Percentiles rank a stretch among this genome's conserved stretches.
phyloP scores from a whole-genome alignment of 2,888 invertebrate species.

The Bombylius major region DNA sequence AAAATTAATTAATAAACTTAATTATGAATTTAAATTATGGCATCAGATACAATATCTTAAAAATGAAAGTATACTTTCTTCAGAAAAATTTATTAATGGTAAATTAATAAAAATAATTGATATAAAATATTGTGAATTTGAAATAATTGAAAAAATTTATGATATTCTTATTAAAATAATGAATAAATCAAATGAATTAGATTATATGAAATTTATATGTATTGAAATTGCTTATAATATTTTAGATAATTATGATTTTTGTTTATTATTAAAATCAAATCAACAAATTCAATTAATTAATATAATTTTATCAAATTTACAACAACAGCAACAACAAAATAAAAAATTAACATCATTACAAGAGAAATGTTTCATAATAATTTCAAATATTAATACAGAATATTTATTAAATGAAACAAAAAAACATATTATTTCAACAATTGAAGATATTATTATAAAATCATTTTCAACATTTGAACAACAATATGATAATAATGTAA shows the following conservation, averaged over 20 bases:
- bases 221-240: constrained; percentile 2
- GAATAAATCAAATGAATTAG: neutral
- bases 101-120: constrained; percentile 1
- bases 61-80: neutral
- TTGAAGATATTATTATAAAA: constrained; percentile 2
- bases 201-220: neutral
- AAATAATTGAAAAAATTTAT: neutral
- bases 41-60: constrained; percentile 7
- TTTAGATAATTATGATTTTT: constrained; percentile 1
- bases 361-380: neutral
- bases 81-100: neutral
- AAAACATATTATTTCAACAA: neutral
- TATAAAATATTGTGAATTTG: constrained; percentile 1
- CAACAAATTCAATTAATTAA: constrained; percentile 8
- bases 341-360: neutral
- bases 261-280: neutral
- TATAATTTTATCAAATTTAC: constrained; percentile 1
- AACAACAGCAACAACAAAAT: neutral
- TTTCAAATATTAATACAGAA: constrained; percentile 2
- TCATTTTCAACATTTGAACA: neutral
- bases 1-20: neutral
- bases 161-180: neutral
- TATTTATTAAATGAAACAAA: constrained; percentile 1
- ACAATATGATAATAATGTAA: neutral
- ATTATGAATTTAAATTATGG: constrained; percentile 3